These are phyloP conservation scores for Macaria liturata DNA, from an alignment of 2,888 invertebrate species.

Conservation along the genomic window DNA sequence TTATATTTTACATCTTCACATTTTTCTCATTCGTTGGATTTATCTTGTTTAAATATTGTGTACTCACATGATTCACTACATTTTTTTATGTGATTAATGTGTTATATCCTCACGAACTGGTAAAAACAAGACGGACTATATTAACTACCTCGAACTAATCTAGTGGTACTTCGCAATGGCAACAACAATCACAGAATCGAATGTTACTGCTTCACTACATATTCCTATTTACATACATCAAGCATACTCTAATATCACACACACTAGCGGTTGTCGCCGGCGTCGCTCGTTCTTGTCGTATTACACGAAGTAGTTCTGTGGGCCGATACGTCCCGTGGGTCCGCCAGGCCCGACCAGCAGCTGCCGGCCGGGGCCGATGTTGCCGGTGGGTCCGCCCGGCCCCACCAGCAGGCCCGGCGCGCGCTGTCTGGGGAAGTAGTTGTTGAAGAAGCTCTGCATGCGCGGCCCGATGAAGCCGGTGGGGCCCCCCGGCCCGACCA, in stretches of 20 bases:
- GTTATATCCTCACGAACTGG: too few relatives aligned
- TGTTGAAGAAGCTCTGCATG: constrained; percentile 28
- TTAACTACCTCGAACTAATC: too few relatives aligned
- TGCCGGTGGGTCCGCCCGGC: constrained; percentile 65
- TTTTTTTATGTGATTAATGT: too few relatives aligned
- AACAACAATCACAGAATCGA: constrained; percentile 7
- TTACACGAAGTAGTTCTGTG: constrained; percentile 67
- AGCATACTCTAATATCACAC: constrained; percentile 15
- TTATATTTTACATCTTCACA: constrained; percentile 9
- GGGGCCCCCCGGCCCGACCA: constrained; percentile 74
- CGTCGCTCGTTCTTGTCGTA: constrained; percentile 2
- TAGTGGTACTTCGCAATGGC: background rate
- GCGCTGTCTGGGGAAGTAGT: constrained; percentile 49
- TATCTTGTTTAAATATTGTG: constrained; percentile 1
- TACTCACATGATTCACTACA: background rate
- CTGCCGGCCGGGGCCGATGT: constrained; percentile 49
- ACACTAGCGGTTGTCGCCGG: constrained; percentile 4
- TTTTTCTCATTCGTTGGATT: constrained; percentile 4
- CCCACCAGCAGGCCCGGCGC: constrained; percentile 57
- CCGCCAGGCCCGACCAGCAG: constrained; percentile 71
- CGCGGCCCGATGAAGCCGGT: constrained; percentile 50
- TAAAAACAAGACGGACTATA: too few relatives aligned
- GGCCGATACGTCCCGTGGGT: constrained; percentile 64
- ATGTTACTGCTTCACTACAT: constrained; percentile 1
- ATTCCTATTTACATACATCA: too few relatives aligned